A percentile compares a stretch with the other conserved stretches of the same genome.
Conservation (phyloP, 2,113 vertebrate species). For the Dicaeum eximium region DNA sequence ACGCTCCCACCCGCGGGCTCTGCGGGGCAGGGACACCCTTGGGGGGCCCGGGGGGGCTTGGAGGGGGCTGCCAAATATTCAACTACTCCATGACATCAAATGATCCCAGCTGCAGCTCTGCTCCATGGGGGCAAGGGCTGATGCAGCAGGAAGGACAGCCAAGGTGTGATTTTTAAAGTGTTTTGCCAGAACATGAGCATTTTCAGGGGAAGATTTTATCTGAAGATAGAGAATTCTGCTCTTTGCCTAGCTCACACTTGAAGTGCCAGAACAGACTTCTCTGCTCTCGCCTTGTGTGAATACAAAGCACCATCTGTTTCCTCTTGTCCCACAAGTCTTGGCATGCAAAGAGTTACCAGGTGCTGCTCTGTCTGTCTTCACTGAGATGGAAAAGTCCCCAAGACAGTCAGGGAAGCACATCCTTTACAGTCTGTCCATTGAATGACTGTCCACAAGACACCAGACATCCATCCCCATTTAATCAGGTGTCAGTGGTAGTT, state of each 20-base stretch:
- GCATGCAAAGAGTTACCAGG: slow-evolving; percentile 40
- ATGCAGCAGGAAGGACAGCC: background rate
- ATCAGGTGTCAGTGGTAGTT: background rate
- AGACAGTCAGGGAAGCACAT: slow-evolving; percentile 3
- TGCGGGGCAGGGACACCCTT: background rate
- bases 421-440: background rate
- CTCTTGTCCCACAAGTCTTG: slow-evolving; percentile 7
- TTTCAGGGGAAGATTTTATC: background rate
- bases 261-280: slow-evolving; percentile 29
- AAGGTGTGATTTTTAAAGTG: background rate
- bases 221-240: background rate
- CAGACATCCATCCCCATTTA: background rate
- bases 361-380: background rate
- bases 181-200: slow-evolving; percentile 3
- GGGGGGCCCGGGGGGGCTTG: background rate
- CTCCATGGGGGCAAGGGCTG: background rate
- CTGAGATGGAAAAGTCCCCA: background rate
- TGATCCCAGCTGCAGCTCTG: background rate
- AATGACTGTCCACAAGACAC: background rate
- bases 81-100: background rate
- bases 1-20: background rate
- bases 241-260: background rate
- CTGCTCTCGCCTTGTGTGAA: background rate
- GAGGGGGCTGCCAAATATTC: background rate
- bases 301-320: slow-evolving; percentile 42